phyloP scores from a whole-genome alignment of 2,113 vertebrate genomes.

The Phalacrocorax brasilianus region DNA sequence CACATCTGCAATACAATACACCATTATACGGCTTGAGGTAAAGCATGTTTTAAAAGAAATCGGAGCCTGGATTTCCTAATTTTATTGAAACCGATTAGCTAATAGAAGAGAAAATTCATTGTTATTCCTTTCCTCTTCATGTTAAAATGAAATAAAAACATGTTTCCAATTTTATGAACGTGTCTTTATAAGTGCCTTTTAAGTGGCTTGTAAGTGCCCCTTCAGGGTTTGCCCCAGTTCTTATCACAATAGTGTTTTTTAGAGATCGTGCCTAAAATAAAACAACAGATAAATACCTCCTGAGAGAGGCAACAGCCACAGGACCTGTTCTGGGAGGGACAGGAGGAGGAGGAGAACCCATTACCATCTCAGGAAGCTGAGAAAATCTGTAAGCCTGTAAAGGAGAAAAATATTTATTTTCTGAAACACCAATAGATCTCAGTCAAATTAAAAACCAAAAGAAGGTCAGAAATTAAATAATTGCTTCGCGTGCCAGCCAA shows the following conservation, averaged over 20 bases:
- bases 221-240: not conserved
- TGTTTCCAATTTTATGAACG: not conserved
- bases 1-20: not conserved
- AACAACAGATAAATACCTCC: constrained; percentile 44
- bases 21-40: not conserved
- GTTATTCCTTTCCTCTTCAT: not conserved
- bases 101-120: not conserved
- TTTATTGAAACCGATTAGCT: not conserved
- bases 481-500: not conserved
- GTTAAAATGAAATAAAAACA: not conserved
- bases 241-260: not conserved
- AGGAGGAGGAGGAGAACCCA: constrained; percentile 91
- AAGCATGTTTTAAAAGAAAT: not conserved
- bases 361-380: constrained; percentile 96
- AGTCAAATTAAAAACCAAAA: not conserved
- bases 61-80: not conserved
- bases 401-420: not conserved
- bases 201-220: not conserved
- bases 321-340: constrained; percentile 93
- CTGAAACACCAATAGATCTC: not conserved
- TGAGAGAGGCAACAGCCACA: constrained; percentile 78
- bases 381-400: constrained; percentile 94
- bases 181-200: not conserved
- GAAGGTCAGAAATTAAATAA: not conserved
- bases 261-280: not conserved